Percentiles rank a stretch among this genome's conserved stretches.
phyloP scores from a whole-genome alignment of 2,113 vertebrate species.

The Orthonyx spaldingii region DNA sequence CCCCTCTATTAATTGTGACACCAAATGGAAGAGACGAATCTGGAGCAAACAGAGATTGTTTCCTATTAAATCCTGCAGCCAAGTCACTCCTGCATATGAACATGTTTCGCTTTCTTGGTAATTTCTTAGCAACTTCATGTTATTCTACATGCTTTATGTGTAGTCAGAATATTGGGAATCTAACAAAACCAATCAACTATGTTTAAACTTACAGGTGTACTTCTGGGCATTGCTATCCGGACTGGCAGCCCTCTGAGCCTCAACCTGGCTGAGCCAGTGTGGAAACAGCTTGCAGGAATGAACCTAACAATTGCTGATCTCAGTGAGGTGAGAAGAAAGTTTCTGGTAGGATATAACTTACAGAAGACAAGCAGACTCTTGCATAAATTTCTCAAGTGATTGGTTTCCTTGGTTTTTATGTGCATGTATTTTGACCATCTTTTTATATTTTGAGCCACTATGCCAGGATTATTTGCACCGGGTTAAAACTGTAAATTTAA shows the following conservation, averaged over 20 bases:
- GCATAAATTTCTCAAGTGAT: not conserved
- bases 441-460: not conserved
- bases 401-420: not conserved
- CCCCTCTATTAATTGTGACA: slow-evolving; percentile 94
- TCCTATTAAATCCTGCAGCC: slow-evolving; percentile 91
- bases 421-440: not conserved
- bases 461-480: not conserved
- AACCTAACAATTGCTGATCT: slow-evolving; percentile 98
- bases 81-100: slow-evolving; percentile 90
- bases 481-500: not conserved
- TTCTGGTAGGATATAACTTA: not conserved
- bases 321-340: slow-evolving; percentile 82
- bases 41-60: slow-evolving; percentile 96
- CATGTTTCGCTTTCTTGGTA: slow-evolving; percentile 99
- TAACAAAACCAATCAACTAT: not conserved
- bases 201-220: slow-evolving; percentile 80
- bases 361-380: not conserved
- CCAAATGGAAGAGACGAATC: slow-evolving; percentile 97
- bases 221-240: slow-evolving; percentile 95
- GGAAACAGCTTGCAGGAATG: slow-evolving; percentile 99
- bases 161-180: not conserved
- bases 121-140: not conserved
- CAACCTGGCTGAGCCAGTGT: slow-evolving; percentile 94
- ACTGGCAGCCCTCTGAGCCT: slow-evolving; percentile 96
- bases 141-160: not conserved